Percentiles rank a stretch among this genome's conserved stretches.
phyloP scores from a whole-genome alignment of 2,797 vertebrate genomes.

The Poeciliopsis turneri region DNA sequence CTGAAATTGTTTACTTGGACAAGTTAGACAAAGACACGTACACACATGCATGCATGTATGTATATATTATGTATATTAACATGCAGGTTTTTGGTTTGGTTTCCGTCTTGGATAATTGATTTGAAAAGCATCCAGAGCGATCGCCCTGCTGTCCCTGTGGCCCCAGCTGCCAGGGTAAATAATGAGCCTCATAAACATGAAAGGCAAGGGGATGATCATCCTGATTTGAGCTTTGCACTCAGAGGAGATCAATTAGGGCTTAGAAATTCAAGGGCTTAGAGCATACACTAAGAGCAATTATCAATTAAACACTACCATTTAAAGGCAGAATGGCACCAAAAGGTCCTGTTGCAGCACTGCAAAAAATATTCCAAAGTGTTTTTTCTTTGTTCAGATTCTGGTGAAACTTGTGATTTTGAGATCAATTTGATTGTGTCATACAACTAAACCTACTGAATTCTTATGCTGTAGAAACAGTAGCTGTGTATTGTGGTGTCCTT shows the following conservation, averaged over 20 bases:
- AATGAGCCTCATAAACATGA: slow-evolving; percentile 70
- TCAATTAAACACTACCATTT: slow-evolving; percentile 31
- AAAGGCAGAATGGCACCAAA: slow-evolving; percentile 18
- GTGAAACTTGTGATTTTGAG: background rate
- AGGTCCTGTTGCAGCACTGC: slow-evolving; percentile 2
- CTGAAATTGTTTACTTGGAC: slow-evolving; percentile 53
- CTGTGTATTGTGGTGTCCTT: slow-evolving; percentile 56
- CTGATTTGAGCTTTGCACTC: slow-evolving; percentile 60
- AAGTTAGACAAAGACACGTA: slow-evolving; percentile 30
- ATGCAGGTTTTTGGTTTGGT: slow-evolving; percentile 31
- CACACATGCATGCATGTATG: background rate
- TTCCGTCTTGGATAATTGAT: slow-evolving; percentile 67
- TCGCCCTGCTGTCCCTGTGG: slow-evolving; percentile 58
- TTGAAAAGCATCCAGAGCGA: slow-evolving; percentile 57
- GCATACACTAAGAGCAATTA: slow-evolving; percentile 36
- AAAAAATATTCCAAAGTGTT: background rate
- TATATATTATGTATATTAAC: background rate
- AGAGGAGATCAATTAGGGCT: slow-evolving; percentile 57
- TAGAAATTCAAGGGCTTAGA: slow-evolving; percentile 42
- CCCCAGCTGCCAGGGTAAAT: slow-evolving; percentile 64
- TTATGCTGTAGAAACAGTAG: slow-evolving; percentile 5
- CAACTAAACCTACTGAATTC: background rate
- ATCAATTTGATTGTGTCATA: background rate
- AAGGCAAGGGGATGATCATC: slow-evolving; percentile 63
- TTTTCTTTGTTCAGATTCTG: background rate